Percentiles rank a stretch among this genome's conserved stretches.
Evolutionary conservation across 1,140 invertebrate species (phyloP).

Genomic region (Planococcus citri): DNA sequence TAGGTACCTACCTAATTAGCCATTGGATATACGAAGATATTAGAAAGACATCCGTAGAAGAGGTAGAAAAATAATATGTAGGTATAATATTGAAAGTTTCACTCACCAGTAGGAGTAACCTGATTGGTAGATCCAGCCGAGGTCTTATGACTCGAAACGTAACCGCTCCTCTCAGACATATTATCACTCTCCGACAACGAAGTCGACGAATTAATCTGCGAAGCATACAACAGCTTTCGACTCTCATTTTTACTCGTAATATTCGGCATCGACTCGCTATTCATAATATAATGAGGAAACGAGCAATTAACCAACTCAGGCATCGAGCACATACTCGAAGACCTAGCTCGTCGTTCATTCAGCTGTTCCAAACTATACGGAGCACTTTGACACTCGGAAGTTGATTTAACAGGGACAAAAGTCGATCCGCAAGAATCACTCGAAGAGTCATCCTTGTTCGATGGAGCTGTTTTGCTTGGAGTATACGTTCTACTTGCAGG

Average conservation of each 20-base stretch:
- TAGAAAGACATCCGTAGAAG: too few relatives aligned
- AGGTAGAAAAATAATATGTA: too few relatives aligned
- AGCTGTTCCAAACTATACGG: background rate
- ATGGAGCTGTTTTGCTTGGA: background rate
- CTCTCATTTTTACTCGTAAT: conserved; percentile 28
- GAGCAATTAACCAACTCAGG: background rate
- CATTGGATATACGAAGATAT: too few relatives aligned
- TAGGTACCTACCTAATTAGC: background rate
- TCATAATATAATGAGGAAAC: background rate
- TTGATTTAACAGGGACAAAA: background rate
- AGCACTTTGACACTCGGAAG: background rate
- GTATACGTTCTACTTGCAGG: background rate
- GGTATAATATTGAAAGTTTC: background rate
- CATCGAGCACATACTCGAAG: conserved; percentile 12
- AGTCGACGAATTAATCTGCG: conserved; percentile 24
- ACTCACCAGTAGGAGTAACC: conserved; percentile 30
- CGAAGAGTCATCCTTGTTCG: background rate
- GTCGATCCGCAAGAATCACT: conserved; percentile 7
- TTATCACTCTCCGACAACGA: conserved; percentile 33
- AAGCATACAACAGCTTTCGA: background rate
- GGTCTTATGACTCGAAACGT: conserved; percentile 36
- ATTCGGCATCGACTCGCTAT: conserved; percentile 37
- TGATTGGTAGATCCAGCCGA: conserved; percentile 33
- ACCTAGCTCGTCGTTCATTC: background rate
- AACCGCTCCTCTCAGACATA: conserved; percentile 36